phyloP scores from a whole-genome alignment of 2,797 vertebrate genomes.

The Pristis pectinata region DNA sequence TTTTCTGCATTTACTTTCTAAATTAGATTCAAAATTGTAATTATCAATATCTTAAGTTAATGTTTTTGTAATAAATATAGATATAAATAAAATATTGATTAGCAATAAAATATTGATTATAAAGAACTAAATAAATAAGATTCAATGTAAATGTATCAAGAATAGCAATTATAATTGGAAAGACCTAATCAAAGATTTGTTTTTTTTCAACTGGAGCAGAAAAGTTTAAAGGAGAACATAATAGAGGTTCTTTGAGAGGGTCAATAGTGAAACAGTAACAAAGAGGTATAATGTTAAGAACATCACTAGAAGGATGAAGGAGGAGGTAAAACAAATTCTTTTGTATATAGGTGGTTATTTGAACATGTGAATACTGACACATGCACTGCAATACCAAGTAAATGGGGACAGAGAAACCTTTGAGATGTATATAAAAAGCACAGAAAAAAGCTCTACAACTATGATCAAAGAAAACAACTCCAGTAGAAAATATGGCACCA shows the following conservation, averaged over 20 bases:
- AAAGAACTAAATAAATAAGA: background rate
- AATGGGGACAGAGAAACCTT: background rate
- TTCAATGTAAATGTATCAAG: background rate
- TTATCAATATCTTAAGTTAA: background rate
- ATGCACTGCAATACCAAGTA: background rate
- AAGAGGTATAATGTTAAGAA: background rate
- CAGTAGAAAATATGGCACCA: background rate
- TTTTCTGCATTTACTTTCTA: background rate
- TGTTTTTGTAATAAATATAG: background rate
- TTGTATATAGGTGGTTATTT: background rate
- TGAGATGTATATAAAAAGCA: background rate
- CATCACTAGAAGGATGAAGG: conserved; percentile 15
- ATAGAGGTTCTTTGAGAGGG: background rate
- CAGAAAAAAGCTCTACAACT: background rate
- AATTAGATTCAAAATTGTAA: background rate
- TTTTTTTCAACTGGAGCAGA: background rate
- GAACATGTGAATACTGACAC: background rate
- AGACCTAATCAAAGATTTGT: background rate
- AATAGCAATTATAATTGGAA: background rate
- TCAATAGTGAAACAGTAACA: conserved; percentile 21
- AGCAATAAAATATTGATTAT: background rate
- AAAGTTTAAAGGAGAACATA: background rate
- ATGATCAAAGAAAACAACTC: background rate
- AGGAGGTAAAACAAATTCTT: background rate
- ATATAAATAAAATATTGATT: background rate